Evolutionary conservation across 1,140 invertebrate species (phyloP).

Genomic region (Drosophila rhopaloa): DNA sequence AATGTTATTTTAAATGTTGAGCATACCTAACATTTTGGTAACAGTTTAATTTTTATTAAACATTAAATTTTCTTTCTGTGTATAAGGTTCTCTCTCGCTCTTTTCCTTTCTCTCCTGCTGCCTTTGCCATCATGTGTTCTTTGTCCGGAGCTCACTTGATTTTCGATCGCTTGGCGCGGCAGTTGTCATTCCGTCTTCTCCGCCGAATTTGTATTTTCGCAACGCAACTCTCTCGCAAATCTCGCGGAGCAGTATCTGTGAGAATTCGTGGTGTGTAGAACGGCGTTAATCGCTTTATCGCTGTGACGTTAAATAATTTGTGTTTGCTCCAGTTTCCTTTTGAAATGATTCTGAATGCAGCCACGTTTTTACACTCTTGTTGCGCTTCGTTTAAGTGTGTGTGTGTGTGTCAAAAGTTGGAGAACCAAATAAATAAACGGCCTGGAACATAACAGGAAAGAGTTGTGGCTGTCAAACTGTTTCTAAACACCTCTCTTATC

Average conservation of each 20-base stretch:
- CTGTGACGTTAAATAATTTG: constrained; percentile 63
- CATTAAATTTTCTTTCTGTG: neutral
- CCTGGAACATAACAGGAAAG: constrained; percentile 2
- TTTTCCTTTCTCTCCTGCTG: neutral
- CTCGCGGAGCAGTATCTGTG: constrained; percentile 29
- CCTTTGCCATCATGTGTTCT: constrained; percentile 6
- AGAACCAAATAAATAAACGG: constrained; percentile 15
- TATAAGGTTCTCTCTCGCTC: neutral
- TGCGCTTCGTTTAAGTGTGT: constrained; percentile 18
- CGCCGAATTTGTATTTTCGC: constrained; percentile 43
- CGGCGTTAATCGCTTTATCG: constrained; percentile 62
- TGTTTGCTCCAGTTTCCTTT: constrained; percentile 65
- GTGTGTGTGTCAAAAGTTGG: constrained; percentile 20
- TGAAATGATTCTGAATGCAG: constrained; percentile 32
- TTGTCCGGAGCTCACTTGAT: constrained; percentile 15
- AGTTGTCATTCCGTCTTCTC: constrained; percentile 11
- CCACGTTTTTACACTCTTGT: constrained; percentile 33
- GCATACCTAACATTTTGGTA: no score
- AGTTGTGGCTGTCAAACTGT: constrained; percentile 47
- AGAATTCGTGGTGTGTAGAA: constrained; percentile 10
- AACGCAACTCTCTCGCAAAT: constrained; percentile 14
- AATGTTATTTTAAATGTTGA: no score
- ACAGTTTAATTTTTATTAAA: neutral
- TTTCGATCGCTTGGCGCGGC: constrained; percentile 13
- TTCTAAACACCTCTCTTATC: constrained; percentile 41